Conservation (phyloP, 2,888 invertebrate species). For the Ferdinandea cuprea region DNA sequence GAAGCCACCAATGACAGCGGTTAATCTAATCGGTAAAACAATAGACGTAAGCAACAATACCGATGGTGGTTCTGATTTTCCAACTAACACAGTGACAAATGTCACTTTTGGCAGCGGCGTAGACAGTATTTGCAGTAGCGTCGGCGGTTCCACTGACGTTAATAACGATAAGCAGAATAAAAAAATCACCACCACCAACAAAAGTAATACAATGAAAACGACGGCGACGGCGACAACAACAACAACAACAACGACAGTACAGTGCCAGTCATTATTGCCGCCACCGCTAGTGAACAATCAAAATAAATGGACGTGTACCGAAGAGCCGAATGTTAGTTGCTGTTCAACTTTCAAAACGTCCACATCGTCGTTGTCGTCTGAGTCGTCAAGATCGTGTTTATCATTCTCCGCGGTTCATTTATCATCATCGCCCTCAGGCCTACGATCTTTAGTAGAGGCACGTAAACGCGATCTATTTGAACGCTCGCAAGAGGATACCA, state of each 20-base stretch:
- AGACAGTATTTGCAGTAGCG: conserved; percentile 39
- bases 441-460: conserved; percentile 46
- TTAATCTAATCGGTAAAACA: conserved; percentile 63
- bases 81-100: conserved; percentile 26
- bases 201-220: conserved; percentile 9
- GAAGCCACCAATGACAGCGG: conserved; percentile 26
- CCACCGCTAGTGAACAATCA: conserved; percentile 62
- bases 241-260: conserved; percentile 38
- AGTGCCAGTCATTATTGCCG: conserved; percentile 36
- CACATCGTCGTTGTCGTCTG: conserved; percentile 67
- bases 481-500: conserved; percentile 69
- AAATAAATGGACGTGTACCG: conserved; percentile 74
- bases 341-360: conserved; percentile 75
- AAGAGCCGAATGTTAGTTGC: conserved; percentile 75
- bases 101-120: conserved; percentile 54
- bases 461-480: conserved; percentile 58
- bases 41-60: conserved; percentile 48
- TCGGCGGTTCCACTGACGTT: conserved; percentile 61
- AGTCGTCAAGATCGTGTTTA: conserved; percentile 37
- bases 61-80: conserved; percentile 43
- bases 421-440: conserved; percentile 4
- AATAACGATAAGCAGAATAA: conserved; percentile 52
- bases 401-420: conserved; percentile 14
- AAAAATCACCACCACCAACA: conserved; percentile 27
- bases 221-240: conserved; percentile 27